Percentiles rank a stretch among this genome's conserved stretches.
phyloP scores from a whole-genome alignment of 2,113 vertebrate genomes.

The Conger conger region DNA sequence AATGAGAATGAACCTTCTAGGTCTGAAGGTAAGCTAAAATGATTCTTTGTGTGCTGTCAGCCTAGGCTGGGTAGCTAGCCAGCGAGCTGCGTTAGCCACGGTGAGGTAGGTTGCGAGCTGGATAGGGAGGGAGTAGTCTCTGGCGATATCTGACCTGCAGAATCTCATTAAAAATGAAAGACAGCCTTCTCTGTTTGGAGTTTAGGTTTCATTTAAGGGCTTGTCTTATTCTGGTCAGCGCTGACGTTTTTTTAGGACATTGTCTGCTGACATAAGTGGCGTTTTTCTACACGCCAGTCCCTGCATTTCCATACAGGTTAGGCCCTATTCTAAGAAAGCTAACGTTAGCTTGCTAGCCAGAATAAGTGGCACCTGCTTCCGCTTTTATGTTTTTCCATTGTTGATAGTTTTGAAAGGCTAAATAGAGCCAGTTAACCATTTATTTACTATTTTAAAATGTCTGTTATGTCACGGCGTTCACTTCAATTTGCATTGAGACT shows the following conservation, averaged over 20 bases:
- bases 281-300: neutral
- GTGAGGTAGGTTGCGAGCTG: neutral
- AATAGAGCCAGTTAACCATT: neutral
- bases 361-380: neutral
- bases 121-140: slow-evolving; percentile 1
- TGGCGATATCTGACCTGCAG: slow-evolving; percentile 7
- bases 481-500: neutral
- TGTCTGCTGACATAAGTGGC: neutral
- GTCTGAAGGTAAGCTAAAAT: slow-evolving; percentile 31
- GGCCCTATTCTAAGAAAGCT: neutral
- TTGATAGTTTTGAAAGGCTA: neutral
- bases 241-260: neutral
- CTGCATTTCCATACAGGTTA: neutral
- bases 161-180: slow-evolving; percentile 22
- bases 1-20: slow-evolving; percentile 12
- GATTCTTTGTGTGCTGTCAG: slow-evolving; percentile 16
- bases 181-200: neutral
- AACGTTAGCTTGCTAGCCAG: neutral
- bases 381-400: slow-evolving; percentile 1
- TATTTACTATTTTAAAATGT: neutral
- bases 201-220: neutral
- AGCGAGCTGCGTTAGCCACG: neutral
- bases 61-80: slow-evolving; percentile 3
- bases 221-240: neutral
- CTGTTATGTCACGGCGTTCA: neutral